These are phyloP conservation scores for Diorhabda elongata DNA, from an alignment of 1,140 invertebrate species.

Conservation along the genomic window DNA sequence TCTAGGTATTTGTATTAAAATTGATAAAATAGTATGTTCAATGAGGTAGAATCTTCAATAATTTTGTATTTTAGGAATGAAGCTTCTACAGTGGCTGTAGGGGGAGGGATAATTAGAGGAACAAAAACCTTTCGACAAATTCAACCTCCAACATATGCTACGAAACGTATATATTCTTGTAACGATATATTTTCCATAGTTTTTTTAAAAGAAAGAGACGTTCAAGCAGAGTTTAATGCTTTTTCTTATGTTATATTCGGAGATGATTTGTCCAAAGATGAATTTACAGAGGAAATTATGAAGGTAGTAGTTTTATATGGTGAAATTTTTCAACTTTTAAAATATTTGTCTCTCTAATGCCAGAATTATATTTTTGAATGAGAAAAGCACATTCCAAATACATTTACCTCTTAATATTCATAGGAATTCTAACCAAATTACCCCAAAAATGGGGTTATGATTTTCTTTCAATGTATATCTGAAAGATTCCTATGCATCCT, in stretches of 20 bases:
- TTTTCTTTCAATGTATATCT: too few relatives aligned
- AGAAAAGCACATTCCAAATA: too few relatives aligned
- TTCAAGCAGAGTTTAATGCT: slow-evolving; percentile 27
- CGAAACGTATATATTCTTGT: slow-evolving; percentile 13
- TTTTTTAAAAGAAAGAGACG: slow-evolving; percentile 27
- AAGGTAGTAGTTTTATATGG: slow-evolving; percentile 19
- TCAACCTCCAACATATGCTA: not conserved
- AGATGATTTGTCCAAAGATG: slow-evolving; percentile 27
- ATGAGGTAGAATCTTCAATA: too few relatives aligned
- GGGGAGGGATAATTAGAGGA: slow-evolving; percentile 31
- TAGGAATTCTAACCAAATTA: too few relatives aligned
- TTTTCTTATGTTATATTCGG: slow-evolving; percentile 33
- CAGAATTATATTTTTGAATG: not conserved
- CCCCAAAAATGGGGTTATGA: not conserved
- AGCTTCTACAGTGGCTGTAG: slow-evolving; percentile 27
- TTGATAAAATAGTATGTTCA: too few relatives aligned
- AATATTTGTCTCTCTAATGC: too few relatives aligned
- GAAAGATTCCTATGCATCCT: too few relatives aligned
- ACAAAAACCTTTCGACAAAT: slow-evolving; percentile 27
- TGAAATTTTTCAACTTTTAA: not conserved
- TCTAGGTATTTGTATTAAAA: too few relatives aligned
- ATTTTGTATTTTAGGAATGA: slow-evolving; percentile 20
- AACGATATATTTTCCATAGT: slow-evolving; percentile 30
- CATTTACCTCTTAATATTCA: too few relatives aligned
- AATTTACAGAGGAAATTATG: slow-evolving; percentile 29